phyloP scores from a whole-genome alignment of 2,113 vertebrate species.

The Colossoma macropomum region DNA sequence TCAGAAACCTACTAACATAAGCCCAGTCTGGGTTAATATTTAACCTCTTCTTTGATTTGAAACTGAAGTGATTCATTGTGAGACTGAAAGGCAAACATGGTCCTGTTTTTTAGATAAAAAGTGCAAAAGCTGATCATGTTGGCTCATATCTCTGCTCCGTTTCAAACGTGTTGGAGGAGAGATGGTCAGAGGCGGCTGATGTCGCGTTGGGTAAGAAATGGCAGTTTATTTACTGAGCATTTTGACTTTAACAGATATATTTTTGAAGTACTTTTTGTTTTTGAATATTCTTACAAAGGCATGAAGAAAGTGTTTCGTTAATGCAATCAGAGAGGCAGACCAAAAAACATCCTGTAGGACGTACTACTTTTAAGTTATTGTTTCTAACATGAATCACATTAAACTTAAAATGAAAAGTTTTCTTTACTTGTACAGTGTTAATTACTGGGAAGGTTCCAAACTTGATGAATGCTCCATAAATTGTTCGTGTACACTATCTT shows the following conservation, averaged over 20 bases:
- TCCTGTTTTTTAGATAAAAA: constrained; percentile 67
- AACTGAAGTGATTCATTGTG: constrained; percentile 23
- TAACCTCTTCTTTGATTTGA: constrained; percentile 9
- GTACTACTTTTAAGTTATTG: not conserved
- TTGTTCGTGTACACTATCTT: constrained; percentile 47
- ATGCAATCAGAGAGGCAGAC: not conserved
- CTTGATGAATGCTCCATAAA: not conserved
- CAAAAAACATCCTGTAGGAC: not conserved
- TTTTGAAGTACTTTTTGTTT: not conserved
- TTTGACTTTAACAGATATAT: not conserved
- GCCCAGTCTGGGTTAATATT: constrained; percentile 35
- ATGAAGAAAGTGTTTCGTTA: not conserved
- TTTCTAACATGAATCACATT: not conserved
- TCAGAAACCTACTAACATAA: not conserved
- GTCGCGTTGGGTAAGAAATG: constrained; percentile 77
- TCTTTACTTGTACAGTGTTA: no score
- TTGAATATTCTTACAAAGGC: not conserved
- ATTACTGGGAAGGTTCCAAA: not conserved
- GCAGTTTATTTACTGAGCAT: not conserved
- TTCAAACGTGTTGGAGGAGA: constrained; percentile 78
- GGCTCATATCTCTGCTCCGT: constrained; percentile 85
- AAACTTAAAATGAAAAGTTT: no score
- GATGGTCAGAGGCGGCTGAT: constrained; percentile 80
- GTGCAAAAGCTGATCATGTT: constrained; percentile 48
- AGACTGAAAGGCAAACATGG: not conserved